Evolutionary conservation across 2,797 vertebrate genomes (phyloP).

Genomic region (Phyllotis vaccarum): DNA sequence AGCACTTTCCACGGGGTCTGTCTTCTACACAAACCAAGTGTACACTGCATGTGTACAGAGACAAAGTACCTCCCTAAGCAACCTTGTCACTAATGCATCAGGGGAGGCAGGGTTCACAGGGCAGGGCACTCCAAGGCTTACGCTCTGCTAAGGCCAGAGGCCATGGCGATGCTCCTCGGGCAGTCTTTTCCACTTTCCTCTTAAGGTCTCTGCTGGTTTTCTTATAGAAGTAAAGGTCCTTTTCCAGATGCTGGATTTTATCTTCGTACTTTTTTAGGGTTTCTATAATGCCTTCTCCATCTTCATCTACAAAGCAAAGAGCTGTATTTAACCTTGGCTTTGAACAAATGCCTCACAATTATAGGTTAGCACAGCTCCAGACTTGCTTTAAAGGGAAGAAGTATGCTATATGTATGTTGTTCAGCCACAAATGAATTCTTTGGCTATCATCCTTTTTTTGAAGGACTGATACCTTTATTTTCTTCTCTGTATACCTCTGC

Average conservation of each 20-base stretch:
- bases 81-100: conserved; percentile 13
- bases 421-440: conserved; percentile 32
- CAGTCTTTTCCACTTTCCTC: conserved; percentile 91
- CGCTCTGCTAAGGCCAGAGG: conserved; percentile 72
- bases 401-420: conserved; percentile 15
- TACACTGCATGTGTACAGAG: conserved; percentile 24
- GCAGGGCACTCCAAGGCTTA: conserved; percentile 54
- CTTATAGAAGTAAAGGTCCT: conserved; percentile 96
- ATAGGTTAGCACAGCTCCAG: not conserved
- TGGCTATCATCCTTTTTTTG: not conserved
- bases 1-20: not conserved
- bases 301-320: conserved; percentile 86
- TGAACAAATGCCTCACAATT: conserved; percentile 59
- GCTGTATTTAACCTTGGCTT: conserved; percentile 72
- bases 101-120: not conserved
- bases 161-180: conserved; percentile 79
- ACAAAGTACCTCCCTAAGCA: conserved; percentile 21
- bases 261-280: conserved; percentile 86
- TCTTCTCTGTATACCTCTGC: not conserved
- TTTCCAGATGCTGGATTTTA: conserved; percentile 93
- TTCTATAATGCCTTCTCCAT: conserved; percentile 83
- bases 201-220: conserved; percentile 93
- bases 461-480: not conserved
- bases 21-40: not conserved
- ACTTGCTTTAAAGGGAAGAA: conserved; percentile 32